Evolutionary conservation across 2,888 invertebrate species (phyloP).

Genomic region (Stenchaetothrips biformis): DNA sequence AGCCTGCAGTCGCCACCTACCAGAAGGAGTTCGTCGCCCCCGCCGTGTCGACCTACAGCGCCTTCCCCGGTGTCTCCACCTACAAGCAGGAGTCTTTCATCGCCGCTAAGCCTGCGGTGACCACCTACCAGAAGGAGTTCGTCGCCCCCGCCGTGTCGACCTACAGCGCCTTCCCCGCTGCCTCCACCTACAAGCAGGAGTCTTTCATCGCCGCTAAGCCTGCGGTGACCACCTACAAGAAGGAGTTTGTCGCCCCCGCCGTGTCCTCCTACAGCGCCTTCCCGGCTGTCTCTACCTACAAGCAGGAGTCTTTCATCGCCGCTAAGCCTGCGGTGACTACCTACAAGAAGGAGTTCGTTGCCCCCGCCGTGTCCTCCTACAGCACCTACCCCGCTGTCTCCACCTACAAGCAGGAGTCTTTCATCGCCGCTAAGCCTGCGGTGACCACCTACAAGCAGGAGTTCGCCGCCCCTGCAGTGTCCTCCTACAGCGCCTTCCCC

Average conservation of each 20-base stretch:
- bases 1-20: too few species aligned
- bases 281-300: not conserved
- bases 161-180: not conserved
- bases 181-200: not conserved
- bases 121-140: not conserved
- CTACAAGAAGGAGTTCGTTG: constrained; percentile 1
- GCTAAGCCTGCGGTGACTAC: not conserved
- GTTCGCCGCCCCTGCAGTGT: not conserved
- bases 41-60: too few species aligned
- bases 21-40: too few species aligned
- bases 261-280: not conserved
- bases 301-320: not conserved
- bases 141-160: not conserved
- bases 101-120: not conserved
- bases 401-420: not conserved
- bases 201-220: not conserved
- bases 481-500: not conserved
- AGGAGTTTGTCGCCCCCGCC: not conserved
- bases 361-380: not conserved
- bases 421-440: not conserved
- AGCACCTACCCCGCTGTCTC: not conserved
- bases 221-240: not conserved
- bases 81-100: not conserved
- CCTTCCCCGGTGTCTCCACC: not conserved
- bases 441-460: not conserved